Evolutionary conservation across 2,113 vertebrate species (phyloP), one percentile per base, ranked within the genome.

Genomic region (Pimephales promelas): DNA sequence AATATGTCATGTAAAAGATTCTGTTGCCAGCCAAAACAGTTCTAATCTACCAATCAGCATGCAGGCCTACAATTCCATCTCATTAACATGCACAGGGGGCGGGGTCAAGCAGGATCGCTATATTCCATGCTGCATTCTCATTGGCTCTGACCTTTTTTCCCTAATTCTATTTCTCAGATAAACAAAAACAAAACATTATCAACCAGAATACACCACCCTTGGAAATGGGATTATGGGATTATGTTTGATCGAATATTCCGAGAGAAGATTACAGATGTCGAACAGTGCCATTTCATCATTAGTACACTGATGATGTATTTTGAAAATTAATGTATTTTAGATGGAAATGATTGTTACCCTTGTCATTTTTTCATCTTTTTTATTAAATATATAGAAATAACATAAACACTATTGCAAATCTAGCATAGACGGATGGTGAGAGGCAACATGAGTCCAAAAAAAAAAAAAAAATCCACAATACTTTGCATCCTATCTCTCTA

Each of bases 31-130:
- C 75, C 3, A 68, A 79, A 40, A 54, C 2, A 10, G 7, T n/a
- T 28, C 61, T 56, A 84, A 59, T 56, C 83, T 80, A 79, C 83
- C 66, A 74, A 72, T 64, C 68, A 68, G 64, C 83, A 85, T 85
- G 83, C 83, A 62, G 45, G n/a, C 43, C 9, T 22, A 28, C 14
- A 22, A 40, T 62, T 64, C 40, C 20, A 49, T 61, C 77, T 40
- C 54, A 64, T 61, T 62, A 79, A 43, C 83, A 85, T 80, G 83
- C 77, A 40, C 8, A 59, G 31, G 7, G 79, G 79, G 77, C 43
- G 49, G 52, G 70, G 66, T 59, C 45, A 61, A 80, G 77, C 66
- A 52, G 11, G 20, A 57, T 31, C 28, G 62, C 43, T 62, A 14
- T 43, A 62, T 49, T 80, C 13, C 83, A 85, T 85, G 83, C 77